phyloP scores from a whole-genome alignment of 2,113 vertebrate species.

The Triplophysa dalaica region DNA sequence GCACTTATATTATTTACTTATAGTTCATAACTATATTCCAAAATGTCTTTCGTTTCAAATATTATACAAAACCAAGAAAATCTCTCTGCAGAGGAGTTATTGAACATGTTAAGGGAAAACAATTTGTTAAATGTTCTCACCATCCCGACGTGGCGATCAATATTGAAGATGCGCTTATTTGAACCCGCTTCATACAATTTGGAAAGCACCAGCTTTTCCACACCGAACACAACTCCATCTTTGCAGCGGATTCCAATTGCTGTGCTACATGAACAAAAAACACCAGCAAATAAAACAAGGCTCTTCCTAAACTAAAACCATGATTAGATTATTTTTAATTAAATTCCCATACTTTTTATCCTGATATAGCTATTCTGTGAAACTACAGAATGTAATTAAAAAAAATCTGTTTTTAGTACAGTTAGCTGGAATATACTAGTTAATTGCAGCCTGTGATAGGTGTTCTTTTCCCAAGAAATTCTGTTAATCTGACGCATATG shows the following conservation, averaged over 20 bases:
- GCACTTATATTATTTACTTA: no score
- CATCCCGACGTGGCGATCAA: conserved; percentile 97
- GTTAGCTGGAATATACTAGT: no score
- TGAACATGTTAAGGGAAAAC: not conserved
- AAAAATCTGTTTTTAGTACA: no score
- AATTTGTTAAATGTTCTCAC: conserved; percentile 67
- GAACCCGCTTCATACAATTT: conserved; percentile 98
- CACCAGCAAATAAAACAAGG: not conserved
- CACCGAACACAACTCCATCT: conserved; percentile 95
- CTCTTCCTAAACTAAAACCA: no score
- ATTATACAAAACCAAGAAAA: not conserved
- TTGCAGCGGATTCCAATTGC: conserved; percentile 96
- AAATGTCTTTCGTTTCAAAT: not conserved
- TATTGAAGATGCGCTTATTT: conserved; percentile 98
- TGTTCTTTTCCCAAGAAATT: no score
- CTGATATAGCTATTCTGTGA: no score
- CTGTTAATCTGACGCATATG: no score
- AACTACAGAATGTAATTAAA: no score
- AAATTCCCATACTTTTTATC: no score
- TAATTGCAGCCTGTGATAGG: no score
- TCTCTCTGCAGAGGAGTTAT: no score
- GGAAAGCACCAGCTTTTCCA: conserved; percentile 96
- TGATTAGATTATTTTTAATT: not conserved
- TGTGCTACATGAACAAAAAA: conserved; percentile 77
- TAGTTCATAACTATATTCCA: no score